Evolutionary conservation across 2,113 vertebrate species (phyloP), one percentile per base, ranked within the genome.

Genomic region (Azemiops feae): DNA sequence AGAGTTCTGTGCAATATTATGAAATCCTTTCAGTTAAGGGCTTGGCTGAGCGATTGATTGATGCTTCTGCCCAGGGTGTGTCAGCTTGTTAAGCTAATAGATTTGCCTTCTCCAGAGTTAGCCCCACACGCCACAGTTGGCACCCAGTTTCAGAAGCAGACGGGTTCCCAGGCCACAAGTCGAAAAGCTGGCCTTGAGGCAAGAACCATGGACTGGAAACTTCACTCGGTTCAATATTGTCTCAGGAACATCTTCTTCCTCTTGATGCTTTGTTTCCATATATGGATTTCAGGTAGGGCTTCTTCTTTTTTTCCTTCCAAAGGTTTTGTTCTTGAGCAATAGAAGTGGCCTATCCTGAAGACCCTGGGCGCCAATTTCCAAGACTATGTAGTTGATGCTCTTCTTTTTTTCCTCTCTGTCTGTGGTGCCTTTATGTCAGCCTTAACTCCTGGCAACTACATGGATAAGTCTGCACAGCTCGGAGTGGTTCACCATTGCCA

Each of bases 11-110:
- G 5, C 27, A 16, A 47, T 23, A 4, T 0, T 0, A 91, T 91
- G 86, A 93, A 94, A n/a, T 58, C 54, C 5, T 0, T 3, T 39
- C 95, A 92, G 93, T 89, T 58, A 89, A 92, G 53, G 85, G 25
- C 91, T 85, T 58, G 27, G 89, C 95, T 60, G 91, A 94, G 92
- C 88, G 90, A 20, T 81, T 43, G n/a, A 93, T 92, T 93, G 95
- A 94, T 93, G 39, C 90, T 55, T 92, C 34, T 55, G 47, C 96
- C 95, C 95, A 96, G 96, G 96, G 96, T 95, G 97, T 97, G 97
- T 96, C 96, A 94, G 47, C 95, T 64, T 90, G 94, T 92, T 96
- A 94, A 95, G 96, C 95, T 96, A 94, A 96, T 95, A 95, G 89
- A 87, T 95, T 64, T 92, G 88, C 57, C 93, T 88, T 96, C 87